Conservation (phyloP, 2,888 invertebrate species). For the Pandemis cinnamomeana region DNA sequence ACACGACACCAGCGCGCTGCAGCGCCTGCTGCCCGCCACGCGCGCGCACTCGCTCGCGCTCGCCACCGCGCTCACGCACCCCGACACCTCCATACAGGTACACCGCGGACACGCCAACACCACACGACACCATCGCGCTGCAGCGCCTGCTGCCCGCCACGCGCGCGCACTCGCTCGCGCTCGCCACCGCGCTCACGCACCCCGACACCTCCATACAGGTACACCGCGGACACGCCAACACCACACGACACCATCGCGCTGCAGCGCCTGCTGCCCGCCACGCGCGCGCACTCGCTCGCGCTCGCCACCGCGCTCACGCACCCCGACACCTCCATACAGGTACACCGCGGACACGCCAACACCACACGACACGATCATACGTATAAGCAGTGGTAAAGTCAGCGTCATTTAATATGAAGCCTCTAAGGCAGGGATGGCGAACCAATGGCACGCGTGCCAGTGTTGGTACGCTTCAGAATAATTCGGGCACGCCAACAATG, state of each 20-base stretch:
- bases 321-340: slow-evolving; percentile 70
- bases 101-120: too few species aligned
- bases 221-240: slow-evolving; percentile 3
- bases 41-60: slow-evolving; percentile 53
- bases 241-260: slow-evolving; percentile 80
- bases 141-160: slow-evolving; percentile 88
- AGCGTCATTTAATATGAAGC: too few species aligned
- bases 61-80: slow-evolving; percentile 66
- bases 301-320: slow-evolving; percentile 66
- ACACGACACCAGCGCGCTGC: slow-evolving; percentile 84
- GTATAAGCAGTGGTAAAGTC: too few species aligned
- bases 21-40: slow-evolving; percentile 87
- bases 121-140: slow-evolving; percentile 81
- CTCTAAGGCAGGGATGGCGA: too few species aligned
- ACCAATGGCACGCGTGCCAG: too few species aligned
- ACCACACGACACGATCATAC: too few species aligned
- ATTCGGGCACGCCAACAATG: too few species aligned
- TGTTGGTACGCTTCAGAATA: too few species aligned
- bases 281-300: slow-evolving; percentile 62
- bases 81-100: slow-evolving; percentile 72
- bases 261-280: slow-evolving; percentile 87
- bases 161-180: slow-evolving; percentile 58
- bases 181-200: slow-evolving; percentile 66
- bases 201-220: slow-evolving; percentile 72
- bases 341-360: slow-evolving; percentile 46